Percentiles rank a stretch among this genome's conserved stretches.
phyloP scores from a whole-genome alignment of 2,113 vertebrate genomes.

The Marmota monax region DNA sequence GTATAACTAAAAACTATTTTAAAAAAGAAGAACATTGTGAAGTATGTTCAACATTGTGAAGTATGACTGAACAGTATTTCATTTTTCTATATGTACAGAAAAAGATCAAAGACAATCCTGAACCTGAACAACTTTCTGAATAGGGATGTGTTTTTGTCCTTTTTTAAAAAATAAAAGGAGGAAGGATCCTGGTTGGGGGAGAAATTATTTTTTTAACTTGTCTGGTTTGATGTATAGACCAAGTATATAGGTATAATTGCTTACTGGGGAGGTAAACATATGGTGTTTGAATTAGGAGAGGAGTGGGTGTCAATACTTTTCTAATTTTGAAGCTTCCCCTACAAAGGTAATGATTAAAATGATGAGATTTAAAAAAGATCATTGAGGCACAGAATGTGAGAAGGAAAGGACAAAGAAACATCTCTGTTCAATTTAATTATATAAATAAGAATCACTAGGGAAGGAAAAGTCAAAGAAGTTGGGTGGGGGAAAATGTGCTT shows the following conservation, averaged over 20 bases:
- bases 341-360: background rate
- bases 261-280: background rate
- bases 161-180: background rate
- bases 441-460: background rate
- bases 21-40: background rate
- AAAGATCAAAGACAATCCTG: background rate
- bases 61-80: background rate
- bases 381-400: background rate
- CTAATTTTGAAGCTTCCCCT: background rate
- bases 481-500: background rate
- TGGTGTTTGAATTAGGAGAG: background rate
- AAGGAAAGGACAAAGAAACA: background rate
- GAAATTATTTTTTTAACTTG: background rate
- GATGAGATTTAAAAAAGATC: background rate
- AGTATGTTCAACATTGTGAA: background rate
- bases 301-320: background rate
- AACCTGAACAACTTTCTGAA: background rate
- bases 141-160: background rate
- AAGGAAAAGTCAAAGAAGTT: background rate
- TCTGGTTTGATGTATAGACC: background rate
- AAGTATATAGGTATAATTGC: background rate
- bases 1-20: no score
- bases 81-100: background rate
- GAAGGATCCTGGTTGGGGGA: background rate
- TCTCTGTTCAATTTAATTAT: background rate